Percentiles rank a stretch among this genome's conserved stretches.
phyloP scores from a whole-genome alignment of 2,797 vertebrate species.

The Phoebastria nigripes region DNA sequence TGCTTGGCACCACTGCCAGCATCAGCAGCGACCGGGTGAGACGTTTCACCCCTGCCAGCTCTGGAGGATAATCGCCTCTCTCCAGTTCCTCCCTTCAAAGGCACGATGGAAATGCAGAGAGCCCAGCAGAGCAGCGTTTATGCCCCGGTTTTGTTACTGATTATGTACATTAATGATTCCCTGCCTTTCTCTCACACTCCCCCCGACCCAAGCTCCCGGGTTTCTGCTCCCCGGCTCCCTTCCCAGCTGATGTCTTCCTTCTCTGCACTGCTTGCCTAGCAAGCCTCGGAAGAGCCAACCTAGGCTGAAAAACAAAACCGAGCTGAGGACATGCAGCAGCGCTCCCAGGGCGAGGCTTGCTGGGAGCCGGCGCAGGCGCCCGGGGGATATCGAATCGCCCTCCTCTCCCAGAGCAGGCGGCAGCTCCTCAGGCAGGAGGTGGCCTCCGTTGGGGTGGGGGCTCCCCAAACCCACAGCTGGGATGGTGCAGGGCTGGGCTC shows the following conservation, averaged over 20 bases:
- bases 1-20: not conserved
- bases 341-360: accelerated
- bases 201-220: not conserved
- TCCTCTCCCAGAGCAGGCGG: not conserved
- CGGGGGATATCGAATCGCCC: accelerated
- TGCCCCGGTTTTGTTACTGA: not conserved
- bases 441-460: not conserved
- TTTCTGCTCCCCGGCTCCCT: not conserved
- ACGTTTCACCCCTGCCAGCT: not conserved
- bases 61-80: not conserved
- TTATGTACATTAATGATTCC: not conserved
- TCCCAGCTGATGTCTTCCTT: not conserved
- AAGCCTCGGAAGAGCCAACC: not conserved
- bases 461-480: not conserved
- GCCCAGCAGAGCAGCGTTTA: not conserved
- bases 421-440: not conserved
- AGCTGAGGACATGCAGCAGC: not conserved
- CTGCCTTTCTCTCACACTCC: not conserved
- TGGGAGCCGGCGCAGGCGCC: not conserved
- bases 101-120: not conserved
- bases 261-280: not conserved
- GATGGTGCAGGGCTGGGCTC: not conserved
- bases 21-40: not conserved
- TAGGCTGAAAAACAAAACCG: not conserved
- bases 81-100: not conserved